Percentiles rank a stretch among this genome's conserved stretches.
phyloP scores from a whole-genome alignment of 1,140 invertebrate genomes.

The Drosophila ananassae region DNA sequence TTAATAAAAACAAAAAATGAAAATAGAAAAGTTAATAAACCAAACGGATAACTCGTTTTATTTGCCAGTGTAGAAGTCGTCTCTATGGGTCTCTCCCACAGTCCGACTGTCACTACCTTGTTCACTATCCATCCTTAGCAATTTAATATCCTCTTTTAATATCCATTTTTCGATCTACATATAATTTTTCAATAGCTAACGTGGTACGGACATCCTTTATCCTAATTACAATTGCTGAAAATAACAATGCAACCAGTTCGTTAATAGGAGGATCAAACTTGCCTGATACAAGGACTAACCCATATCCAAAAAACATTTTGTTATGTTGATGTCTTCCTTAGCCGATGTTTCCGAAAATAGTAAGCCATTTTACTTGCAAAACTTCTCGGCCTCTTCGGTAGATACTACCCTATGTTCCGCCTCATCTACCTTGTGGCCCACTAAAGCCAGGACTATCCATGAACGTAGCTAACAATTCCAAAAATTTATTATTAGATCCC shows the following conservation, averaged over 20 bases:
- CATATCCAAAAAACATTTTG: constrained; percentile 23
- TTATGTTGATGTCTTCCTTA: constrained; percentile 18
- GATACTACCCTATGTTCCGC: constrained; percentile 4
- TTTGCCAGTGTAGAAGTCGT: not conserved
- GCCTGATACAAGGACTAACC: constrained; percentile 11
- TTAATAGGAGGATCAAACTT: not conserved
- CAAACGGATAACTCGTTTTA: constrained; percentile 7
- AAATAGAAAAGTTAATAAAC: constrained; percentile 73
- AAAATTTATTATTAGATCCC: not conserved
- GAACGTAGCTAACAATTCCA: not conserved
- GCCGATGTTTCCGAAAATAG: constrained; percentile 49
- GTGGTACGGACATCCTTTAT: too few species aligned
- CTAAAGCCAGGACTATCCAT: constrained; percentile 27
- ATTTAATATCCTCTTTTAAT: too few species aligned
- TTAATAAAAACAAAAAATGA: constrained; percentile 63
- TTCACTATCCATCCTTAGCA: too few species aligned
- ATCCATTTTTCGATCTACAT: too few species aligned
- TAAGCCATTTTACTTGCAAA: constrained; percentile 18
- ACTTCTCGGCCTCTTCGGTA: constrained; percentile 21
- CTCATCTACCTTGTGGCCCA: constrained; percentile 44
- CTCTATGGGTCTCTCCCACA: too few species aligned
- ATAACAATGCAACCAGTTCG: not conserved
- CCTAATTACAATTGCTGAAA: constrained; percentile 8
- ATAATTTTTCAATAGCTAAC: too few species aligned
- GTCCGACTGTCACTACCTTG: too few species aligned